phyloP scores from a whole-genome alignment of 2,113 vertebrate genomes.

The Seriola rivoliana region DNA sequence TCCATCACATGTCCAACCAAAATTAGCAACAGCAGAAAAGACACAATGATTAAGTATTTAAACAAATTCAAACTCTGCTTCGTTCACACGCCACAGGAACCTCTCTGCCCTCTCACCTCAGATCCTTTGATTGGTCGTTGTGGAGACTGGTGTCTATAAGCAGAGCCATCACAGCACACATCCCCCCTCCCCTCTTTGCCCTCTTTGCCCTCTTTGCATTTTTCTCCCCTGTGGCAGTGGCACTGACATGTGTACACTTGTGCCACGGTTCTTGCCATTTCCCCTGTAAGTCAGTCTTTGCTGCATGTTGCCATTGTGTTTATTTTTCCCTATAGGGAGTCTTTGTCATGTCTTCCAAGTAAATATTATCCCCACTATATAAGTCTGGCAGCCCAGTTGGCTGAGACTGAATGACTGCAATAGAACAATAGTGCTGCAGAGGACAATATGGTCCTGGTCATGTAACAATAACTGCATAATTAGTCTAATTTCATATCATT shows the following conservation, averaged over 20 bases:
- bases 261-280: conserved; percentile 1
- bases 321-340: conserved; percentile 5
- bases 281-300: conserved; percentile 1
- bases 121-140: conserved; percentile 64
- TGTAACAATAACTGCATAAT: conserved; percentile 30
- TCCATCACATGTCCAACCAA: not conserved
- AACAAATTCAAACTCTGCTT: not conserved
- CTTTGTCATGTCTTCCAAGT: conserved; percentile 7
- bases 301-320: conserved; percentile 12
- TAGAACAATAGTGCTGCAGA: conserved; percentile 4
- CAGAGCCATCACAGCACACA: conserved; percentile 19
- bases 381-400: conserved; percentile 26
- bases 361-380: conserved; percentile 32
- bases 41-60: conserved; percentile 24
- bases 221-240: not conserved
- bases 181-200: not conserved
- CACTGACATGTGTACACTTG: conserved; percentile 1
- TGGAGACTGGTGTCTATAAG: conserved; percentile 27
- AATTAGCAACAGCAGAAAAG: conserved; percentile 14
- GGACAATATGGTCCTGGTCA: conserved; percentile 28
- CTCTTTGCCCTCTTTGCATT: not conserved
- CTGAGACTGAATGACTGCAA: conserved; percentile 14
- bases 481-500: conserved; percentile 23
- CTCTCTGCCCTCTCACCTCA: conserved; percentile 37
- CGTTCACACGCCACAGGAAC: not conserved